These are phyloP conservation scores for Protonibea diacanthus DNA, from an alignment of 2,797 vertebrate species.

Conservation along the genomic window DNA sequence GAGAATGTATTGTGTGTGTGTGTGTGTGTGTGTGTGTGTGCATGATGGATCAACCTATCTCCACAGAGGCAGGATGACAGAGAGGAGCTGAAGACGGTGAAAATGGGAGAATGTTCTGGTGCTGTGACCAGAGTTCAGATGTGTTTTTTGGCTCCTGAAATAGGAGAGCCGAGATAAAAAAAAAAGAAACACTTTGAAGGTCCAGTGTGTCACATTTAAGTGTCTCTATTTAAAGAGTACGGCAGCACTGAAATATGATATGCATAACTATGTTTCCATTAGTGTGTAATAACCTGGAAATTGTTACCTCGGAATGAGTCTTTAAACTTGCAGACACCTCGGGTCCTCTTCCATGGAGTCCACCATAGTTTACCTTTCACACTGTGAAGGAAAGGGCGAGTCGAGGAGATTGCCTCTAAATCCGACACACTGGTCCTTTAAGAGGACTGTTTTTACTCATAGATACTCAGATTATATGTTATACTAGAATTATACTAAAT, in stretches of 20 bases:
- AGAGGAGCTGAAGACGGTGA: constrained; percentile 64
- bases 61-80: constrained; percentile 70
- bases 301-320: no score
- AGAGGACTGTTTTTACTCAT: background rate
- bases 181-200: background rate
- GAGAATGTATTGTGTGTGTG: constrained; percentile 16
- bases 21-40: constrained; percentile 32
- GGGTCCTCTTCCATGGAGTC: no score
- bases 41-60: constrained; percentile 77
- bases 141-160: constrained; percentile 42
- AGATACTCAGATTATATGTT: background rate
- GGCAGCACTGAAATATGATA: no score
- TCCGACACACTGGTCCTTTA: no score
- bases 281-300: no score
- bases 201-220: no score
- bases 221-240: no score
- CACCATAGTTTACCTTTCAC: no score
- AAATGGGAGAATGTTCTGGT: constrained; percentile 64
- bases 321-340: no score
- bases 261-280: no score
- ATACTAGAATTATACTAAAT: background rate
- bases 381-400: no score
- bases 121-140: constrained; percentile 70
- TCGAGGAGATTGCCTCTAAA: no score
- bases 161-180: background rate